Evolutionary conservation across 2,113 vertebrate species (phyloP).

Genomic region (Alligator mississippiensis): DNA sequence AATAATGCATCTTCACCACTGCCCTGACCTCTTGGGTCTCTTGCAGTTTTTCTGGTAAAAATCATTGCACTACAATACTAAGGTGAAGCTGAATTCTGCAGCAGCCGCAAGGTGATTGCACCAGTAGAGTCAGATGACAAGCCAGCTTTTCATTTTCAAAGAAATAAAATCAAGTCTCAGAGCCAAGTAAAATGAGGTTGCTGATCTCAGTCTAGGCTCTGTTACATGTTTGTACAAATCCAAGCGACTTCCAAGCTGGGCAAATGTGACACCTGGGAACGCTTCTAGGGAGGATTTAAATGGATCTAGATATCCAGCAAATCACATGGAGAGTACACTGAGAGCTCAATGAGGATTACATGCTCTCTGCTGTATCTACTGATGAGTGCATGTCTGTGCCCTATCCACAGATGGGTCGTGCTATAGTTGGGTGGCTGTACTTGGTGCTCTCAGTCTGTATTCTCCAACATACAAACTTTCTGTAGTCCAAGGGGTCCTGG

Average conservation of each 20-base stretch:
- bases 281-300: too few species aligned
- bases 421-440: rapidly evolving
- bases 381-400: too few species aligned
- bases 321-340: too few species aligned
- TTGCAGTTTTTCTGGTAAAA: background rate
- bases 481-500: background rate
- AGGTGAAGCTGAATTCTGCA: background rate
- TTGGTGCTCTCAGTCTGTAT: background rate
- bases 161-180: background rate
- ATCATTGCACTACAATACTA: background rate
- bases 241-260: too few species aligned
- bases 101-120: background rate
- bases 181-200: background rate
- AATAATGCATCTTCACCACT: background rate
- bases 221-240: too few species aligned
- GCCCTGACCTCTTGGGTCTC: background rate
- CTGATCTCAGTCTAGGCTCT: background rate
- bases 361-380: too few species aligned
- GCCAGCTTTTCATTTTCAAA: background rate
- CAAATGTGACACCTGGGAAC: too few species aligned
- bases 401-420: background rate
- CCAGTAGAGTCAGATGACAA: background rate
- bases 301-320: too few species aligned
- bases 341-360: too few species aligned
- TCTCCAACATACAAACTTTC: background rate